Evolutionary conservation across 1,140 invertebrate genomes (phyloP), one percentile per base, ranked within the genome.

Genomic region (Drosophila ananassae): DNA sequence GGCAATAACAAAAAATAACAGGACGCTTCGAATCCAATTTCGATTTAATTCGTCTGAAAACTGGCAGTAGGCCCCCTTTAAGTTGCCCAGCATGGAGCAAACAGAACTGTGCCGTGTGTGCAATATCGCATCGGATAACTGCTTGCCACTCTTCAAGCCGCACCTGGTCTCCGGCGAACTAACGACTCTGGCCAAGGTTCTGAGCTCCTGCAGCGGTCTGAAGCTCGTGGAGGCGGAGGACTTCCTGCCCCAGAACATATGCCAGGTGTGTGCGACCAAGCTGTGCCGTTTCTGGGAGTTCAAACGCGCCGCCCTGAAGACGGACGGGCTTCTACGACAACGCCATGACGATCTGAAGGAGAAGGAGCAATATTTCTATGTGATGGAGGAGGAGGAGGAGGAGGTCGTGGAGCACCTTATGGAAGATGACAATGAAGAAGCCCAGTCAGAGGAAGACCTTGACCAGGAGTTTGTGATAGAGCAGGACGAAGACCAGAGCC

Each of bases 191-290:
- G 79, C 79, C 9, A 51, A 24, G 8, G 39, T 77, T 28, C 57
- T 90, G 3, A 64, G 48, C 37, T 78, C 76, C 51, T 84, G 80
- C 59, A 48, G 66, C 24, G 77, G 75, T 17, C 21, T 90, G 39
- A 52, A 77, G 13, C 50, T 85, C 4, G 24, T 73, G 7, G 60
- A 76, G 17, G 48, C 61, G 13, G 81, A 91, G 13, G 24, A 68
- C 8, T 81, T 71, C 6, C 63, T 89, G 51, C 83, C 83, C 6
- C 24, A 34, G 2, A 60, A 79, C 25, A 83, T 89, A 0, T 89
- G 83, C 39, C 39, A 52, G 3, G n/a, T 1, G 0, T 89, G 83
- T 7, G 56, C 48, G 4, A 22, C 24, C 2, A 8, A 47, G 9
- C 52, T 89, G 9, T 47, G 24, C 0, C 22, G 62, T 0, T 13